Evolutionary conservation across 2,797 vertebrate species (phyloP).

Genomic region (Parotocinclus haroldoi): DNA sequence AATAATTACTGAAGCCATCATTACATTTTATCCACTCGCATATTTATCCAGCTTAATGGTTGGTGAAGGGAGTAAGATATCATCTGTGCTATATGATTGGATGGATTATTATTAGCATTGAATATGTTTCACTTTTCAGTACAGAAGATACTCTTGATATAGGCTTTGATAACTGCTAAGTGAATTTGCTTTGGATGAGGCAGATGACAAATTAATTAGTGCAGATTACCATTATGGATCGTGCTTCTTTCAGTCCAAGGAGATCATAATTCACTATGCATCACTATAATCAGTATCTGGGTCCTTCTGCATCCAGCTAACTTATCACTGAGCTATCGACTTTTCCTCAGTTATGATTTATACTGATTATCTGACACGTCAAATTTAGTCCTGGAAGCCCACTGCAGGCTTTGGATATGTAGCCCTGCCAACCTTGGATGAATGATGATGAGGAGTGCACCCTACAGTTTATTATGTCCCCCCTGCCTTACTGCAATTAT

Average conservation of each 20-base stretch:
- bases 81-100: too few relatives aligned
- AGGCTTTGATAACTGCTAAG: not conserved
- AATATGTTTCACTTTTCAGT: too few relatives aligned
- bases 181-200: constrained; percentile 1
- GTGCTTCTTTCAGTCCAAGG: not conserved
- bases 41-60: too few relatives aligned
- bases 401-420: not conserved
- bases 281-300: not conserved
- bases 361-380: constrained; percentile 40
- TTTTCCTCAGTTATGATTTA: constrained; percentile 30
- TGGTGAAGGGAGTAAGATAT: too few relatives aligned
- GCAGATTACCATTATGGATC: not conserved
- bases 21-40: too few relatives aligned
- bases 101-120: too few relatives aligned
- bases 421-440: not conserved
- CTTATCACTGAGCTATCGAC: constrained; percentile 14
- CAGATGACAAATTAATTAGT: not conserved
- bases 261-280: constrained; percentile 5
- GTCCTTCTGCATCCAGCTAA: constrained; percentile 8
- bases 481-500: not conserved
- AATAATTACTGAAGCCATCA: too few relatives aligned
- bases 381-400: constrained; percentile 19
- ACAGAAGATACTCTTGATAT: too few relatives aligned
- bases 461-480: constrained; percentile 17
- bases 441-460: constrained; percentile 10